These are phyloP conservation scores for Ceratina japonica DNA, from an alignment of 1,140 invertebrate species.

Conservation along the genomic window DNA sequence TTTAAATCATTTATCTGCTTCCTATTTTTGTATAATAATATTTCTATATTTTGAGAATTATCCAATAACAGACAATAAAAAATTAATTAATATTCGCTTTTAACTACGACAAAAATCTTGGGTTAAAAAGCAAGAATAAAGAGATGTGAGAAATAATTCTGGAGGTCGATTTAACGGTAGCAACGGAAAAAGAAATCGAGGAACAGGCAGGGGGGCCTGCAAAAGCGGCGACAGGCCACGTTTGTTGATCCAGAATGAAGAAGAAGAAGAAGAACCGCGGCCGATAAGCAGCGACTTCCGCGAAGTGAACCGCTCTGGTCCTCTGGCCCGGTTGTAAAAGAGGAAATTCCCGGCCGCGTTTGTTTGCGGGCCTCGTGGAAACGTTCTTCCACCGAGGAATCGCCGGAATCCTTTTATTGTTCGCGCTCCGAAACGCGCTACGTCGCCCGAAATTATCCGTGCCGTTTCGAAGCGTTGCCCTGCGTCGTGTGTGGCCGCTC, in stretches of 20 bases:
- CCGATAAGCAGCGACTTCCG: slow-evolving; percentile 67
- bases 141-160: background rate
- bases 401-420: slow-evolving; percentile 62
- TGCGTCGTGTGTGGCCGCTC: slow-evolving; percentile 56
- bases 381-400: slow-evolving; percentile 55
- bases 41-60: too few relatives aligned
- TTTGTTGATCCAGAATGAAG: slow-evolving; percentile 64
- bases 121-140: background rate
- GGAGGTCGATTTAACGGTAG: too few relatives aligned
- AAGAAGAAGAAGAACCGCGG: slow-evolving; percentile 51
- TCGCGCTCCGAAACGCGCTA: slow-evolving; percentile 44
- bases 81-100: too few relatives aligned
- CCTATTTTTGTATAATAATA: too few relatives aligned
- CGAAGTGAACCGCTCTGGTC: slow-evolving; percentile 64
- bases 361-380: slow-evolving; percentile 65
- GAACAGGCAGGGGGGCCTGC: slow-evolving; percentile 14
- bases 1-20: too few relatives aligned
- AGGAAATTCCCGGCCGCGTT: slow-evolving; percentile 61
- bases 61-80: too few relatives aligned
- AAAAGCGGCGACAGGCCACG: slow-evolving; percentile 45
- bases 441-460: slow-evolving; percentile 38
- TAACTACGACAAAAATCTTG: too few relatives aligned
- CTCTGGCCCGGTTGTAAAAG: slow-evolving; percentile 61
- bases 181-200: slow-evolving; percentile 12
- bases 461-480: slow-evolving; percentile 44